These are phyloP conservation scores for Diadumene lineata DNA, from an alignment of 92 coral and sea anemone genomes.

Conservation along the genomic window DNA sequence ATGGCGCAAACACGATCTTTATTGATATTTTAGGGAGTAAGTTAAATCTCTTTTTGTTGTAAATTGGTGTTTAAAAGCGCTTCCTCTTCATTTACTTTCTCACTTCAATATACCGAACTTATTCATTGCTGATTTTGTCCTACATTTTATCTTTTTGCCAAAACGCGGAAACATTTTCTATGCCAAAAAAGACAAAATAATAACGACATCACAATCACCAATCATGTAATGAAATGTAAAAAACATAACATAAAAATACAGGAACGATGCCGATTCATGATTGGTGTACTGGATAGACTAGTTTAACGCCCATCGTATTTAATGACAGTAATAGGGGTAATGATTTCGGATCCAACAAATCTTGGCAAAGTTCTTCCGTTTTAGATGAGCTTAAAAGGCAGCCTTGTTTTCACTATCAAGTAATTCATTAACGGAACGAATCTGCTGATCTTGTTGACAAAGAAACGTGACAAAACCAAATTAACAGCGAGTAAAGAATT, in stretches of 20 bases:
- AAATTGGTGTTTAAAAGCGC: background rate
- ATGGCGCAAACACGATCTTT: background rate
- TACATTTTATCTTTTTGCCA: background rate
- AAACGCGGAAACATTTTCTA: background rate
- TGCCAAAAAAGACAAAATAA: background rate
- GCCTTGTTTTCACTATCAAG: constrained; percentile 20
- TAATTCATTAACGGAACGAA: constrained; percentile 26
- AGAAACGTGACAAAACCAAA: constrained; percentile 21
- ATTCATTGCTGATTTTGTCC: background rate
- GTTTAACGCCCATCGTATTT: constrained; percentile 3
- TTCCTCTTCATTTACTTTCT: background rate
- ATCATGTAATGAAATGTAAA: background rate
- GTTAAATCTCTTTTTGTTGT: background rate
- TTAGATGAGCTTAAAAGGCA: constrained; percentile 27
- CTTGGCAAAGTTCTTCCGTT: constrained; percentile 18
- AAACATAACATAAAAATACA: background rate
- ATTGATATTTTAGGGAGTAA: background rate
- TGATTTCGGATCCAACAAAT: constrained; percentile 8
- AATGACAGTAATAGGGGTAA: constrained; percentile 18
- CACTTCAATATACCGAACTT: background rate
- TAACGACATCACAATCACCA: background rate
- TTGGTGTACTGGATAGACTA: constrained; percentile 12
- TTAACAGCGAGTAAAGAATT: constrained; percentile 16
- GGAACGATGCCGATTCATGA: background rate
- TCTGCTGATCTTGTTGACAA: constrained; percentile 10